Evolutionary conservation across 2,888 invertebrate genomes (phyloP), one percentile per base, ranked within the genome.

Genomic region (Therioaphis trifolii): DNA sequence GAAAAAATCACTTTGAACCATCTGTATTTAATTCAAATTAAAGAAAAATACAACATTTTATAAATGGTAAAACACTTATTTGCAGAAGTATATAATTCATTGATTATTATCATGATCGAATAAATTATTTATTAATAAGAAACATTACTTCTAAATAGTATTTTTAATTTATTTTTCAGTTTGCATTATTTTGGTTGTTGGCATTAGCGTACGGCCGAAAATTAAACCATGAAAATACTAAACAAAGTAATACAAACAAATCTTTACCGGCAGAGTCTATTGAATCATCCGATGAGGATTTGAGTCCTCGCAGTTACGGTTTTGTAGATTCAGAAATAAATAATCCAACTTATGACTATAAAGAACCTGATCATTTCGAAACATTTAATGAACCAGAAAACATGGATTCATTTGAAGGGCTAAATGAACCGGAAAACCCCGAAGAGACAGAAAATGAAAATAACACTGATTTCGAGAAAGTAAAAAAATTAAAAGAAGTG

Each of bases 81-180:
- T n/a, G n/a, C n/a, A n/a, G n/a, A n/a, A n/a, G n/a, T n/a, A n/a
- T n/a, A n/a, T n/a, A n/a, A n/a, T n/a, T n/a, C n/a, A n/a, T n/a
- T n/a, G n/a, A n/a, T n/a, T n/a, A n/a, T n/a, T n/a, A n/a, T n/a
- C n/a, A n/a, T n/a, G n/a, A n/a, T n/a, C n/a, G n/a, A n/a, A n/a
- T n/a, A n/a, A n/a, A n/a, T n/a, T n/a, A n/a, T n/a, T n/a, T n/a
- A n/a, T n/a, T n/a, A n/a, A n/a, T n/a, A n/a, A n/a, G n/a, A n/a
- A n/a, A n/a, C n/a, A n/a, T n/a, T n/a, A n/a, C n/a, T n/a, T n/a
- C n/a, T n/a, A n/a, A n/a, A n/a, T n/a, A n/a, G n/a, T n/a, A n/a
- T n/a, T n/a, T n/a, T n/a, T n/a, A n/a, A n/a, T n/a, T 40, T 40
- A 3, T 79, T 80, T 80, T 80, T 58, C 49, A 82, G 80, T 72